Base-by-base conservation (phyloP, 2,888 invertebrate species). In the Torymus auratus region DNA sequence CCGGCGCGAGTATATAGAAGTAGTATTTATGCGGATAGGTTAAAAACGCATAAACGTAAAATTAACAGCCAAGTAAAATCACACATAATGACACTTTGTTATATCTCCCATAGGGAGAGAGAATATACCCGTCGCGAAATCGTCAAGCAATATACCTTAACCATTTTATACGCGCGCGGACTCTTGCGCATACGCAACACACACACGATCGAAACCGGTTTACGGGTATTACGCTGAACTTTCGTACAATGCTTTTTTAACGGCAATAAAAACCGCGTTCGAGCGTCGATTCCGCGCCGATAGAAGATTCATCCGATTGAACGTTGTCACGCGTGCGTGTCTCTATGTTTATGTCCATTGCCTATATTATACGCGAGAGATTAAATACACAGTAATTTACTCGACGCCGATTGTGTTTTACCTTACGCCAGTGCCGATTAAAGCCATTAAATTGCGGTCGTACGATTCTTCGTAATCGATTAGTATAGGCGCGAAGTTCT, bases 181-280 rank as follows among this genome's bases (percentile, higher is more conserved):
- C 53, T 15, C 64, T 41, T 41, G 41, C 7, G 7, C 23, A 65
- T 50, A 53, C 53, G 56, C 23, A 55, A 50, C n/a, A n/a, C n/a
- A 52, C 58, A 65, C 53, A 23, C 64, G 41, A 72, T 69, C 28
- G 60, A 61, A 82, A 82, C 82, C 82, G 82, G 82, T 82, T 82
- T 79, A 76, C 55, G 52, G 72, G 58, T 41, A 75, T 81, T 69
- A 72, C 77, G 58, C 68, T 13, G 64, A 55, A 72, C 78, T 74
- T 74, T 69, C 50, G 52, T 74, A 73, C 74, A 81, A 78, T 74
- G 53, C 61, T 20, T 20, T 65, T 50, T 77, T 69, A 41, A 13
- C 58, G 17, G 55, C 53, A 69, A 28, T 73, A 67, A 73, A 68
- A 81, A 56, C 55, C 13, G 14, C 23, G 53, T 28, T 68, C 41